Conservation (phyloP, 2,888 invertebrate species). For the Actias luna region DNA sequence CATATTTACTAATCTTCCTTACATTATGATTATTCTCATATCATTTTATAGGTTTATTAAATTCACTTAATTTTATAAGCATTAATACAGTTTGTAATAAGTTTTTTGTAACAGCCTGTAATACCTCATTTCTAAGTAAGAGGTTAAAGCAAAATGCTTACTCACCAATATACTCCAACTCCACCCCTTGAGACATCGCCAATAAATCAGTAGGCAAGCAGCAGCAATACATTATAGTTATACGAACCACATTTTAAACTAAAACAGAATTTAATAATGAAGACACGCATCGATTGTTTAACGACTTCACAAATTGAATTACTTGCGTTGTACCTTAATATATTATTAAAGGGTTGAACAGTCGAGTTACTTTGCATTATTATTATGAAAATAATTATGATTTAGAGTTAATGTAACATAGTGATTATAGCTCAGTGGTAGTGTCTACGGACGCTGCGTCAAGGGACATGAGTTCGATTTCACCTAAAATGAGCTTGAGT, state of each 20-base stretch:
- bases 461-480: too few relatives aligned
- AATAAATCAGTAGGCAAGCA: slow-evolving; percentile 56
- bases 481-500: too few relatives aligned
- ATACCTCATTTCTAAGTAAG: slow-evolving; percentile 8
- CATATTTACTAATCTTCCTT: too few relatives aligned
- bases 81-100: not conserved
- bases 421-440: not conserved
- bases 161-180: slow-evolving; percentile 60
- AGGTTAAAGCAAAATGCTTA: slow-evolving; percentile 48
- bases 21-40: too few relatives aligned
- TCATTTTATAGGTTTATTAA: too few relatives aligned
- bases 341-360: slow-evolving; percentile 53
- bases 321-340: slow-evolving; percentile 39
- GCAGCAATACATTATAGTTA: slow-evolving; percentile 70
- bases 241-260: slow-evolving; percentile 75
- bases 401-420: not conserved
- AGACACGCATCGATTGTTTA: slow-evolving; percentile 77
- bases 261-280: slow-evolving; percentile 71
- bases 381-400: slow-evolving; percentile 27
- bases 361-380: slow-evolving; percentile 42
- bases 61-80: not conserved
- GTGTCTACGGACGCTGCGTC: too few relatives aligned
- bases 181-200: slow-evolving; percentile 49
- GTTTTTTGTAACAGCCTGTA: slow-evolving; percentile 19
- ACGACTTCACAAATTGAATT: slow-evolving; percentile 73